Conservation (phyloP, 2,888 invertebrate species). For the Pseudococcus jackbeardsleyi region DNA sequence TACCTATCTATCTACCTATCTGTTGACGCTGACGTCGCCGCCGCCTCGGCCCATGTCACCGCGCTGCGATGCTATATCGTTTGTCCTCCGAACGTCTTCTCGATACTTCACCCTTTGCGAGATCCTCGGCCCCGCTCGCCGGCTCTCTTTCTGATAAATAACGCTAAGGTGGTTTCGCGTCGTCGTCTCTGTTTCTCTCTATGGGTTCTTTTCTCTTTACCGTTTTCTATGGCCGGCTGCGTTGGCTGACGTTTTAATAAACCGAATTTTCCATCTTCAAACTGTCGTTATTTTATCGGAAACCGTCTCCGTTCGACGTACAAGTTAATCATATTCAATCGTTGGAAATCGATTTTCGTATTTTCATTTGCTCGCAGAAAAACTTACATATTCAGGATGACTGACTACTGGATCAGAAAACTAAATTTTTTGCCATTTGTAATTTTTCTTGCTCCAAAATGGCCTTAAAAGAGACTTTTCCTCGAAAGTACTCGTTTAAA, state of each 20-base stretch:
- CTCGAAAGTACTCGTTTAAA: too few species aligned
- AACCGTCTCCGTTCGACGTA: neutral
- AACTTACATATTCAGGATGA: too few species aligned
- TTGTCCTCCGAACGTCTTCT: neutral
- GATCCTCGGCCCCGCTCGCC: neutral
- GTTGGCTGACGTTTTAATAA: slow-evolving; percentile 35
- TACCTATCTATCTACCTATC: slow-evolving; percentile 44
- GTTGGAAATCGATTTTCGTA: neutral
- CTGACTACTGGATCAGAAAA: too few species aligned
- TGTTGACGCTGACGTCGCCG: neutral
- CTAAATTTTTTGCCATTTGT: too few species aligned
- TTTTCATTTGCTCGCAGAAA: too few species aligned
- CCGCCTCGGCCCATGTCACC: too few species aligned
- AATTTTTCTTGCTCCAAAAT: too few species aligned
- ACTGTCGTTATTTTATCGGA: slow-evolving; percentile 26
- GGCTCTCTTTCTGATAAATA: neutral
- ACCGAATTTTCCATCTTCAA: slow-evolving; percentile 17
- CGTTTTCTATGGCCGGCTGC: neutral
- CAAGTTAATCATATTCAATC: slow-evolving; percentile 30
- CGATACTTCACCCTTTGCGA: neutral
- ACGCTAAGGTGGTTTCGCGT: neutral
- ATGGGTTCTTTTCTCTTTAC: slow-evolving; percentile 27
- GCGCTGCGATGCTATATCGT: neutral
- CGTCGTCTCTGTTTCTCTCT: neutral
- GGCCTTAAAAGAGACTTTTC: too few species aligned